Base-by-base conservation (phyloP, 2,797 vertebrate genomes). In the Phrynocephalus vlangalii region DNA sequence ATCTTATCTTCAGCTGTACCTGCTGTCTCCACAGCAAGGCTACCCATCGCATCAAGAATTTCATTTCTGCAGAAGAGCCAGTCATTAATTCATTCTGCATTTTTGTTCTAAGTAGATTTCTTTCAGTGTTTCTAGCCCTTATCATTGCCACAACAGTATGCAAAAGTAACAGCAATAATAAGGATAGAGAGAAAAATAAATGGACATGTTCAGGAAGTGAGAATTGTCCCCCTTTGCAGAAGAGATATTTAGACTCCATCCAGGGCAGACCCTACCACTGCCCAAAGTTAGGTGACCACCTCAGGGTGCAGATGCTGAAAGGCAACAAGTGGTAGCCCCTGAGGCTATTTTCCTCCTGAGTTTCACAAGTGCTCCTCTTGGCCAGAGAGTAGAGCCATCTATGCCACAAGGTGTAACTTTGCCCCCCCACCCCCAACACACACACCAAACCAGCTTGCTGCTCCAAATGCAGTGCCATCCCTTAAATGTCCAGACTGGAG, bases 1-100 rank as follows among this genome's bases (percentile, higher is more conserved):
- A 91, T 86, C 8, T 86, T 90, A 87, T 0, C 82, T 90, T 92
- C 89, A 91, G 86, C 75, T 81, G 82, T 86, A 87, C 2, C 80
- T 44, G 1, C 2, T 70, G 90, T 44, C 84, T 71, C 76, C 83
- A 91, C 87, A 94, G 89, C 79, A 85, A 84, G 76, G 86, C 6
- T 9, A 82, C 71, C 79, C 38, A 78, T 60, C 75, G 83, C 10
- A 18, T 18, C 3, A n/a, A 85, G 85, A 30, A 52, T 33, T 84
- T 90, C 84, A 52, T 86, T 84, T 87, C 73, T 91, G 86, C 33
- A 6, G 2, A 83, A 75, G 90, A 90, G 52, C 22, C 15, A 82
- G 79, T 63, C 60, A 63, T 90, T 91, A 90, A 79, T 80, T 75
- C 56, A n/a, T 82, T 44, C 72, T n/a, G 28, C 71, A 52, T 89